Evolutionary conservation across 2,888 invertebrate genomes (phyloP).

Genomic region (Linyphia triangularis): DNA sequence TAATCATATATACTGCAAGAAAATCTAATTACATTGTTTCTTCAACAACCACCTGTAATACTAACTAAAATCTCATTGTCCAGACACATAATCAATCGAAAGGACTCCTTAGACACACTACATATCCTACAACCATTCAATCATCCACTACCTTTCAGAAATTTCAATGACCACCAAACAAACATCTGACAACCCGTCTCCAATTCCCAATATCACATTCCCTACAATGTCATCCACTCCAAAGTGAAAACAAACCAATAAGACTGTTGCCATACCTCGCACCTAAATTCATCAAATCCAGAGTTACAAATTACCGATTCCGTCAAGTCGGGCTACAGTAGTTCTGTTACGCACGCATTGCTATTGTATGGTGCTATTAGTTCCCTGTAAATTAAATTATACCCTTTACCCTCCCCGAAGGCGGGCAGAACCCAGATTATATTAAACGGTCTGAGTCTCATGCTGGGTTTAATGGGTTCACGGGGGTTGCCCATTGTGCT

Average conservation of each 20-base stretch:
- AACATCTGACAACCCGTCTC: no score
- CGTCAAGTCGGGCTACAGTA: not conserved
- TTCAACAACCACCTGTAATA: no score
- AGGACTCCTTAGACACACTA: not conserved
- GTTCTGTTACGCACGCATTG: not conserved
- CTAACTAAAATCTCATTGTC: no score
- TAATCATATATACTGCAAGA: no score
- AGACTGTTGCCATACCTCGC: not conserved
- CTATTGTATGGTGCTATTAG: constrained; percentile 19
- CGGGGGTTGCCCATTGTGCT: not conserved
- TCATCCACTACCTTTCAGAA: not conserved
- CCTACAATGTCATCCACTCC: not conserved
- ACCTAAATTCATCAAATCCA: not conserved
- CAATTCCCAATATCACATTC: not conserved
- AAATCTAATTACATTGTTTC: no score
- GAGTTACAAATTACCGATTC: not conserved
- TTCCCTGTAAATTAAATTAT: constrained; percentile 25
- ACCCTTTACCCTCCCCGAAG: not conserved
- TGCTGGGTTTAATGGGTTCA: not conserved
- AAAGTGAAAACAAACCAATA: not conserved
- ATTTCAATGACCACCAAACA: no score
- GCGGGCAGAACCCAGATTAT: not conserved
- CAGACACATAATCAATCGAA: no score
- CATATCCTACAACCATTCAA: not conserved
- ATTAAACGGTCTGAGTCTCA: not conserved